phyloP scores from a whole-genome alignment of 2,113 vertebrate genomes.

The Colistium nudipinnis region DNA sequence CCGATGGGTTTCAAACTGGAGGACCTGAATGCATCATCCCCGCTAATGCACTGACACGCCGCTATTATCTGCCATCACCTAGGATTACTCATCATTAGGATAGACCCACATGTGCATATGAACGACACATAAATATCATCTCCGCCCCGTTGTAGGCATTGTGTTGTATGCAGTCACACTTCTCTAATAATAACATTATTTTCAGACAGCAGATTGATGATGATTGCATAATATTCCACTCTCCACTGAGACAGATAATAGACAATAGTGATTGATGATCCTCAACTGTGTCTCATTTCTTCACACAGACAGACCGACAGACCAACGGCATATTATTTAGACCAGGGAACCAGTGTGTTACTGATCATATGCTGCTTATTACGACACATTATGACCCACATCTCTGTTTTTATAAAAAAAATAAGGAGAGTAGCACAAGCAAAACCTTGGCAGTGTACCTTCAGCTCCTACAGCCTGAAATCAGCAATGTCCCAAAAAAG shows the following conservation, averaged over 20 bases:
- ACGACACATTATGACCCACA: constrained; percentile 37
- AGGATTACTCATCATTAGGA: constrained; percentile 66
- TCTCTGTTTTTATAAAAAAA: constrained; percentile 34
- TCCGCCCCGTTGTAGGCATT: constrained; percentile 23
- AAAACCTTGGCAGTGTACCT: not conserved
- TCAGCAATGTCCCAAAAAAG: no score
- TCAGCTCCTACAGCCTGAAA: no score
- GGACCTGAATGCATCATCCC: constrained; percentile 57
- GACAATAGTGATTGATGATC: constrained; percentile 58
- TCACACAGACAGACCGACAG: constrained; percentile 26
- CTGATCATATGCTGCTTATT: constrained; percentile 39
- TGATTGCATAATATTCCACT: constrained; percentile 63
- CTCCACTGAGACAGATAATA: constrained; percentile 60
- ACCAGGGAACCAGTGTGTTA: constrained; percentile 36
- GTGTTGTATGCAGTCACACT: constrained; percentile 38
- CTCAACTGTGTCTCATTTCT: constrained; percentile 39
- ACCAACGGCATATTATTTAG: constrained; percentile 18
- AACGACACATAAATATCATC: constrained; percentile 13
- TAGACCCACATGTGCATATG: constrained; percentile 21
- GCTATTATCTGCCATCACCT: constrained; percentile 67
- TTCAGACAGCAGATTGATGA: constrained; percentile 67
- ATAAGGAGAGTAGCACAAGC: not conserved
- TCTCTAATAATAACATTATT: constrained; percentile 65
- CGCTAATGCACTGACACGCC: constrained; percentile 23
- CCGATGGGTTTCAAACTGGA: constrained; percentile 22